A percentile compares a stretch with the other conserved stretches of the same genome.
Evolutionary conservation across 2,888 invertebrate species (phyloP).

Genomic region (Apamea epomidion): DNA sequence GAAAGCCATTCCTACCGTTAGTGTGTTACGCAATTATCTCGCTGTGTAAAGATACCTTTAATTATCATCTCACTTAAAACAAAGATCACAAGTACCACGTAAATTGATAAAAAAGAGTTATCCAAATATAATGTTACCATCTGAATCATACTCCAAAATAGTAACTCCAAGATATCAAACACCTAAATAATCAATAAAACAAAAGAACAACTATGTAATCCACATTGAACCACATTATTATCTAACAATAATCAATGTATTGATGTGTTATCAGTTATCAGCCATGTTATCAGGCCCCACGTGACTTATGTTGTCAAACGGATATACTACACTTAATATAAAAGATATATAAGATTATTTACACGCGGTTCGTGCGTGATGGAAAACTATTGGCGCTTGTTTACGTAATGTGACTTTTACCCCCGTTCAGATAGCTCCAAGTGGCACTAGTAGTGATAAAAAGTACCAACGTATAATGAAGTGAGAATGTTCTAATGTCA

Average conservation of each 20-base stretch:
- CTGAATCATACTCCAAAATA: conserved; percentile 39
- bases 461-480: conserved; percentile 51
- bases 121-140: conserved; percentile 6
- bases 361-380: conserved; percentile 47
- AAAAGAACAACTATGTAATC: conserved; percentile 28
- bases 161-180: neutral
- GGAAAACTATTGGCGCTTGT: conserved; percentile 53
- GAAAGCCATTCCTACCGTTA: no score
- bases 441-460: conserved; percentile 59
- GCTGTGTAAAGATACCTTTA: neutral
- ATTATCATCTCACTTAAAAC: neutral
- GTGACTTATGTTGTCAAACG: conserved; percentile 43
- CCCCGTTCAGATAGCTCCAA: conserved; percentile 46
- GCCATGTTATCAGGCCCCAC: conserved; percentile 34
- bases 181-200: conserved; percentile 31
- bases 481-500: conserved; percentile 6
- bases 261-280: conserved; percentile 46
- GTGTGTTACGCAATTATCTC: no score
- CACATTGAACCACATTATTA: conserved; percentile 41
- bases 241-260: conserved; percentile 52
- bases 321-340: conserved; percentile 29
- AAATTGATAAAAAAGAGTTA: conserved; percentile 2
- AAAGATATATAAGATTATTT: conserved; percentile 26
- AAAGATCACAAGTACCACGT: neutral
- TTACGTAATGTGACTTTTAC: conserved; percentile 54